phyloP scores from a whole-genome alignment of 2,113 vertebrate species.

The Numida meleagris region DNA sequence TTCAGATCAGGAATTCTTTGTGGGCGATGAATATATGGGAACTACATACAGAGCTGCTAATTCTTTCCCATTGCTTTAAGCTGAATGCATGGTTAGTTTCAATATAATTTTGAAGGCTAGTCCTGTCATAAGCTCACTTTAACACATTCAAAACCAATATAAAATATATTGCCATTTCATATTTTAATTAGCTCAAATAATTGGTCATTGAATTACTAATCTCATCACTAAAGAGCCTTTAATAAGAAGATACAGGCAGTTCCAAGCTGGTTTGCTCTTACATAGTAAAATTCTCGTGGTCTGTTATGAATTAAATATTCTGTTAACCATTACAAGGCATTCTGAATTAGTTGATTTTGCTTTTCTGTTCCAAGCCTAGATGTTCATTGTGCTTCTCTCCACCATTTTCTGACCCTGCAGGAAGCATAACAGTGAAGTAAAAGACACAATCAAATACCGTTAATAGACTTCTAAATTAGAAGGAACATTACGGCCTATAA shows the following conservation, averaged over 20 bases:
- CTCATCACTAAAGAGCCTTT: slow-evolving; percentile 27
- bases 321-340: slow-evolving; percentile 9
- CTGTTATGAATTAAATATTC: slow-evolving; percentile 36
- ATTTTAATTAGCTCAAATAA: slow-evolving; percentile 57
- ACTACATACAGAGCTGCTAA: background rate
- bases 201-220: slow-evolving; percentile 39
- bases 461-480: slow-evolving; percentile 19
- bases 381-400: background rate
- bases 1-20: background rate
- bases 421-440: background rate
- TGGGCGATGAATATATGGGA: background rate
- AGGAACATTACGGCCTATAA: background rate
- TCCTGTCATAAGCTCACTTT: background rate
- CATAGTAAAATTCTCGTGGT: slow-evolving; percentile 49
- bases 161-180: slow-evolving; percentile 44
- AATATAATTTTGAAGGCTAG: slow-evolving; percentile 3
- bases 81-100: slow-evolving; percentile 35
- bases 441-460: background rate
- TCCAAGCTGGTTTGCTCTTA: background rate
- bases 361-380: background rate
- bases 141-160: slow-evolving; percentile 6
- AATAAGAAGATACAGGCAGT: background rate
- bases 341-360: background rate
- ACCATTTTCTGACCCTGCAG: background rate
- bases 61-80: slow-evolving; percentile 28